phyloP scores from a whole-genome alignment of 2,113 vertebrate species.

The Ammodytes marinus region DNA sequence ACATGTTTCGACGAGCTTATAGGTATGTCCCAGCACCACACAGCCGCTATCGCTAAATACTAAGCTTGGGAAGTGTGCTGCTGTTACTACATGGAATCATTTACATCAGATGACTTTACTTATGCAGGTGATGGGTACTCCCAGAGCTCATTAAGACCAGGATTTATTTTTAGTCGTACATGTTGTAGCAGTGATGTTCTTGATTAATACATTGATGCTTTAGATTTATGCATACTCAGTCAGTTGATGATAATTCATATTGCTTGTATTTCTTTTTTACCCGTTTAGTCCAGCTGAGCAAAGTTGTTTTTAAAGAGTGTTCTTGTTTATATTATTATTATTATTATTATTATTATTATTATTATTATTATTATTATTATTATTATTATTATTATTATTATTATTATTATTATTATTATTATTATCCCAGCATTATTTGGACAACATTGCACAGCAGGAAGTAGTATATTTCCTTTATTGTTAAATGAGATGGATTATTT shows the following conservation, averaged over 20 bases:
- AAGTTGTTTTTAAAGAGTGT: background rate
- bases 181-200: background rate
- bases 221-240: background rate
- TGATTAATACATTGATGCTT: conserved; percentile 11
- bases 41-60: background rate
- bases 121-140: background rate
- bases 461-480: too few relatives aligned
- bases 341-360: too few relatives aligned
- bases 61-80: background rate
- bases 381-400: too few relatives aligned
- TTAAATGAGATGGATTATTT: too few relatives aligned
- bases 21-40: background rate
- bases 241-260: background rate
- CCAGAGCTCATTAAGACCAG: conserved; percentile 9
- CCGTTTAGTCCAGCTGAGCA: background rate
- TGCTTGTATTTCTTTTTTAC: background rate
- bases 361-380: too few relatives aligned
- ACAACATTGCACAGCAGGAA: too few relatives aligned
- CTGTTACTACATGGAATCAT: background rate
- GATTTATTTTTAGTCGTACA: conserved; percentile 9
- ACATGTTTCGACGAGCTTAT: conserved; percentile 10
- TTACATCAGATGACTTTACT: conserved; percentile 27
- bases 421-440: too few relatives aligned
- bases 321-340: too few relatives aligned
- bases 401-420: too few relatives aligned